Base-by-base conservation (phyloP, 2,797 vertebrate species). In the Gymnothorax javanicus region DNA sequence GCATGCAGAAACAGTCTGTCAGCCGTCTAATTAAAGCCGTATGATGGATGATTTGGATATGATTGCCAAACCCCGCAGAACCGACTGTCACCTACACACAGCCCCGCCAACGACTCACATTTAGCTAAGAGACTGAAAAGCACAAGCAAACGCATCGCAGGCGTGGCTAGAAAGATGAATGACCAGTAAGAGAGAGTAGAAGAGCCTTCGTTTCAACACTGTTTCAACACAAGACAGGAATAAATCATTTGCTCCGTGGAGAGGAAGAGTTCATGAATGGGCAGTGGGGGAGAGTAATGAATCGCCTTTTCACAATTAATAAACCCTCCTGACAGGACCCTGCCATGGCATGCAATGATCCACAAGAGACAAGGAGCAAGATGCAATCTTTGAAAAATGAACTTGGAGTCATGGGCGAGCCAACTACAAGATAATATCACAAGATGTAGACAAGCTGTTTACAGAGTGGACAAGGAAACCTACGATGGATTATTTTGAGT, bases 241-340 rank as follows among this genome's bases (percentile, higher is more conserved):
- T 91, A 89, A 89, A 91, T 90, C 86, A 83, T 58, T 56, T 60
- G 23, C 64, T 67, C 33, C 25, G 5, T n/a, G 52, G 67, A 73
- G 50, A 71, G 52, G 71, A 13, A 71, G 67, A 25, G 57, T 50
- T 54, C 67, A 43, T 67, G 43, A 79, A 79, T 15, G 43, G 75
- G 43, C 75, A 20, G 75, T 20, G 52, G 43, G 43, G 7, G 8
- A 25, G 12, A 23, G 52, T 81, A 81, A 81, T 81, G 52, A 81
- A 81, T 56, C 77, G 20, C 56, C 77, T 81, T 81, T 81, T 81
- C 23, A 52, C 52, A 56, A 81, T 81, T 81, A 81, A 81, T 81
- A 81, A 56, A 81, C 52, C 52, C 9, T 56, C 77, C 52, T 56
- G 52, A 56, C 52, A 56, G 52, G 77, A n/a, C 23, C 6, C 50